phyloP scores from a whole-genome alignment of 1,140 invertebrate genomes.

The Conus ventricosus region DNA sequence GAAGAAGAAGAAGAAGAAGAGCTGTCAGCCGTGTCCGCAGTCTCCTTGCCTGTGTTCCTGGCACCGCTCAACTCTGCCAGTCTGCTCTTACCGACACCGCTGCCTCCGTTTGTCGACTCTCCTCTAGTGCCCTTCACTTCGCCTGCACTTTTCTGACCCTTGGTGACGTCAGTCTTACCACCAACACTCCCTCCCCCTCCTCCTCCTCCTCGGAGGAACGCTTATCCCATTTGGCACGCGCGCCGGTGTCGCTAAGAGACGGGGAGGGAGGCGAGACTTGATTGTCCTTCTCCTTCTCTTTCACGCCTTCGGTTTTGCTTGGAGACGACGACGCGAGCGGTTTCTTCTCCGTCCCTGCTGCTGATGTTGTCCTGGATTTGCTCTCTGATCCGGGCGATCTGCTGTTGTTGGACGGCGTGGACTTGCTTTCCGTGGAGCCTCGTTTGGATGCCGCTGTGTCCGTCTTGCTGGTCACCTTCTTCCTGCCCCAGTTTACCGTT shows the following conservation, averaged over 20 bases:
- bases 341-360: not conserved
- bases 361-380: not conserved
- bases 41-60: no score
- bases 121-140: slow-evolving; percentile 9
- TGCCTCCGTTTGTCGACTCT: not conserved
- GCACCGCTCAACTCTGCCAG: not conserved
- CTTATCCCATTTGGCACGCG: slow-evolving; percentile 31
- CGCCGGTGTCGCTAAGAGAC: slow-evolving; percentile 3
- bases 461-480: not conserved
- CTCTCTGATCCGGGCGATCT: not conserved
- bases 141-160: slow-evolving; percentile 19
- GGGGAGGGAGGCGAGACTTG: not conserved
- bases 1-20: not conserved
- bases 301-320: not conserved
- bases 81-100: not conserved
- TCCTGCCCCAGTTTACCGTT: not conserved
- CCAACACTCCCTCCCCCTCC: slow-evolving; percentile 15
- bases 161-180: slow-evolving; percentile 28
- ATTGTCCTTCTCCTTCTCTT: not conserved
- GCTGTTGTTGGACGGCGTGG: not conserved
- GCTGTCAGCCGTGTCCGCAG: not conserved
- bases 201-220: not conserved
- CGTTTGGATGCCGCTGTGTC: not conserved
- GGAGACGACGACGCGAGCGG: not conserved
- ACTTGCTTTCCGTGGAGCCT: not conserved